A percentile compares a stretch with the other conserved stretches of the same genome.
Conservation (phyloP, 2,113 vertebrate species). For the Noturus placidus region DNA sequence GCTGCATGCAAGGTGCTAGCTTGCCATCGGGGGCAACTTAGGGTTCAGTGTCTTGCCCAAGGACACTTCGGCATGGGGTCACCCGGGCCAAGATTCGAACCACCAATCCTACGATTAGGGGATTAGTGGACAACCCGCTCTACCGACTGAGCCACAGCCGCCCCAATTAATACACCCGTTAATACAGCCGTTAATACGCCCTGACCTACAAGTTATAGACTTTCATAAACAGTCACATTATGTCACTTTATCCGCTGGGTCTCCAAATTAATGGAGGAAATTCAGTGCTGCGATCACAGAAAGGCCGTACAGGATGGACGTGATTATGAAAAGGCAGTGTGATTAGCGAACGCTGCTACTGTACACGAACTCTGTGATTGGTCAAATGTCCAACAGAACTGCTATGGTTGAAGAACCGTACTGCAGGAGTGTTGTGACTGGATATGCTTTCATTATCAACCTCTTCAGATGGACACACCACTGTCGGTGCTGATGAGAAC, state of each 20-base stretch:
- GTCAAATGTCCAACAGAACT: not conserved
- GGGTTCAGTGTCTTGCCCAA: too few relatives aligned
- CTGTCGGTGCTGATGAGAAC: not conserved
- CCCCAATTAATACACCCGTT: too few relatives aligned
- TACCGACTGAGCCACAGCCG: too few relatives aligned
- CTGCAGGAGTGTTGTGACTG: not conserved
- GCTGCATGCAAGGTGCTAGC: too few relatives aligned
- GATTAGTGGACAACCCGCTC: too few relatives aligned
- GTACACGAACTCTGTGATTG: not conserved
- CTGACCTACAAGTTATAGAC: not conserved
- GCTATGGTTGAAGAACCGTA: not conserved
- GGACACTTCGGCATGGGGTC: too few relatives aligned
- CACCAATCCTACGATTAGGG: too few relatives aligned
- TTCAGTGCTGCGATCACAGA: not conserved
- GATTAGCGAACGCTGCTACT: too few relatives aligned
- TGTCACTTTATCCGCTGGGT: not conserved
- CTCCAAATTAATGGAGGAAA: not conserved
- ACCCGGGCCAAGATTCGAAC: too few relatives aligned
- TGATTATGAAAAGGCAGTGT: too few relatives aligned
- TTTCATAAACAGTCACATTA: not conserved
- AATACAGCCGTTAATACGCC: not conserved
- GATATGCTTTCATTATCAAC: not conserved
- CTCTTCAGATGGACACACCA: not conserved
- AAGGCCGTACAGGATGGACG: not conserved
- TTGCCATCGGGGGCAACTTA: too few relatives aligned